Evolutionary conservation across 1,140 invertebrate species (phyloP).

Genomic region (Lepidurus arcticus): DNA sequence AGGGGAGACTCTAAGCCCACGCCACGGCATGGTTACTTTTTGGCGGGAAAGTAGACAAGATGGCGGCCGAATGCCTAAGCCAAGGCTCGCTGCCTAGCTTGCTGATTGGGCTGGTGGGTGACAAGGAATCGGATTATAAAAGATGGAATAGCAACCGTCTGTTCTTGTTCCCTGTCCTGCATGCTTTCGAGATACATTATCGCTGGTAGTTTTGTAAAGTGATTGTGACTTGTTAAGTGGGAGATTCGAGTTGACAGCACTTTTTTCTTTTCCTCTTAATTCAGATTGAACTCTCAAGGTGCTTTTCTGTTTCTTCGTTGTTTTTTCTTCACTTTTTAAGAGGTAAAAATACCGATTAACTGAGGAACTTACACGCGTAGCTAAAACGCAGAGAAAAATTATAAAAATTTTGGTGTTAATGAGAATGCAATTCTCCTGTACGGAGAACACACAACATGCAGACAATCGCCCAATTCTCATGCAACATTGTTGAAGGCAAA

Average conservation of each 20-base stretch:
- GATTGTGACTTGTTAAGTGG: conserved; percentile 4
- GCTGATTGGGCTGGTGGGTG: background rate
- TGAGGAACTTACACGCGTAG: too few species aligned
- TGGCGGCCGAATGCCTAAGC: background rate
- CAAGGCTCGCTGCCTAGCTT: background rate
- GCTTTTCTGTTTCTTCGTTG: background rate
- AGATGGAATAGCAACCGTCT: background rate
- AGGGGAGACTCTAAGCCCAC: too few species aligned
- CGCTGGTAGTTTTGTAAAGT: background rate
- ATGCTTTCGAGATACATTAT: background rate
- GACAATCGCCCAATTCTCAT: too few species aligned
- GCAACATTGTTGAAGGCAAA: too few species aligned
- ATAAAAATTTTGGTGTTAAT: too few species aligned
- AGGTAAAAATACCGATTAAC: too few species aligned
- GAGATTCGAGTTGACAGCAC: background rate
- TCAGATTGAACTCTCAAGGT: too few species aligned
- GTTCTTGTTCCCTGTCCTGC: background rate
- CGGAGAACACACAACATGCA: too few species aligned
- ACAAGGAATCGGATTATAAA: background rate
- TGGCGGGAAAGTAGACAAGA: background rate
- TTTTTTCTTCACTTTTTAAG: background rate
- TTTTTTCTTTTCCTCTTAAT: background rate
- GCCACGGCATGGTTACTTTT: background rate
- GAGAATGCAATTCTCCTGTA: too few species aligned
- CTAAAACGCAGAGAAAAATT: too few species aligned